phyloP scores from a whole-genome alignment of 2,888 invertebrate genomes.

The Vesta saturnalis region DNA sequence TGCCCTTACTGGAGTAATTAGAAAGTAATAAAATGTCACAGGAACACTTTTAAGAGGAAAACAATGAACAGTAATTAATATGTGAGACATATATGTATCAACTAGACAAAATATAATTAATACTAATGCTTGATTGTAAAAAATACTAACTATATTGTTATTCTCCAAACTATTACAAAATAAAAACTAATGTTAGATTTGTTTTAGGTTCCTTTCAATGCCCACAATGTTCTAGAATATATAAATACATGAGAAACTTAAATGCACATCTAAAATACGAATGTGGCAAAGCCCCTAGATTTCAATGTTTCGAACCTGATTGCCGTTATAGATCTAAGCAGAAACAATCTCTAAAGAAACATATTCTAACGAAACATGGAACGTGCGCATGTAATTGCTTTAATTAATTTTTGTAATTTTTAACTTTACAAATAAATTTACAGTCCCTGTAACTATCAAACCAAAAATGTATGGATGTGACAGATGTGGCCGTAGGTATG shows the following conservation, averaged over 20 bases:
- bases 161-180: no score
- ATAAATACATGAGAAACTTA: constrained; percentile 15
- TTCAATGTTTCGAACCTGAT: background rate
- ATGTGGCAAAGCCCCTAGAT: constrained; percentile 51
- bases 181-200: background rate
- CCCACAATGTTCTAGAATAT: constrained; percentile 14
- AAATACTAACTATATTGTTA: no score
- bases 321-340: background rate
- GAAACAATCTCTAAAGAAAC: background rate
- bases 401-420: background rate
- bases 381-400: background rate
- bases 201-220: background rate
- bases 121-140: no score
- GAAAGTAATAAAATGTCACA: no score
- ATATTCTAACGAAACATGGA: background rate
- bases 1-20: no score
- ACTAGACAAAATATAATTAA: no score
- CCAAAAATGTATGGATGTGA: background rate
- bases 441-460: background rate
- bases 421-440: background rate
- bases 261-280: constrained; percentile 55
- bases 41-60: no score
- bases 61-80: no score
- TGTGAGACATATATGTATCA: no score
- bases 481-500: background rate